Percentiles rank a stretch among this genome's conserved stretches.
phyloP scores from a whole-genome alignment of 2,113 vertebrate species.

The Aldabrachelys gigantea region DNA sequence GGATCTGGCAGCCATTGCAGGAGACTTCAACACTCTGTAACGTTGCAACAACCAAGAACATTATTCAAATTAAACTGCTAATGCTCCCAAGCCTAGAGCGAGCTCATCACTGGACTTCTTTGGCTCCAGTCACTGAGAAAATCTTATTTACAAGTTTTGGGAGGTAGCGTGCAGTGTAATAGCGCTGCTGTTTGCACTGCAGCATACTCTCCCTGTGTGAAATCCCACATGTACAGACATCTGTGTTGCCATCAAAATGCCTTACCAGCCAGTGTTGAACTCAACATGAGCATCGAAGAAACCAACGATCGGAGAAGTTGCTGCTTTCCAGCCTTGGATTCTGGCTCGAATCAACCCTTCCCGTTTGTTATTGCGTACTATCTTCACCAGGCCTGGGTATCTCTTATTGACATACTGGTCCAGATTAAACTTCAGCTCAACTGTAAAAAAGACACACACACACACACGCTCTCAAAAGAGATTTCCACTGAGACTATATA shows the following conservation, averaged over 20 bases:
- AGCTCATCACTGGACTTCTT: neutral
- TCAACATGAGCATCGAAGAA: conserved; percentile 99
- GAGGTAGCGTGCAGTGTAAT: rapidly evolving
- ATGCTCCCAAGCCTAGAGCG: neutral
- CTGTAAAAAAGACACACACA: conserved; percentile 70
- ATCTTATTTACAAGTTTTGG: neutral
- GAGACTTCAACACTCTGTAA: neutral
- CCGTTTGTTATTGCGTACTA: conserved; percentile 91
- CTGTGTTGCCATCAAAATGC: neutral
- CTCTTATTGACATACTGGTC: conserved; percentile 94
- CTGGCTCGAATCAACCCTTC: conserved; percentile 97
- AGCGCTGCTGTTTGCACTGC: neutral
- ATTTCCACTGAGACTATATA: neutral
- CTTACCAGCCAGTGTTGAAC: conserved; percentile 97
- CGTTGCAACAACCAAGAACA: neutral
- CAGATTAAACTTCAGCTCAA: conserved; percentile 94
- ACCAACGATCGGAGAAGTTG: conserved; percentile 90
- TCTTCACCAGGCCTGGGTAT: conserved; percentile 96
- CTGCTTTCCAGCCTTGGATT: conserved; percentile 95
- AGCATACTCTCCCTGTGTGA: neutral
- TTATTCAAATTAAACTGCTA: neutral
- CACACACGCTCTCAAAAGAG: neutral
- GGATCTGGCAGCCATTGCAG: neutral
- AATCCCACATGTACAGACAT: neutral
- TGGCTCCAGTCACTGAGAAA: neutral